Evolutionary conservation across 2,888 invertebrate genomes (phyloP), one percentile per base, ranked within the genome.

Genomic region (Drosophila mettleri): DNA sequence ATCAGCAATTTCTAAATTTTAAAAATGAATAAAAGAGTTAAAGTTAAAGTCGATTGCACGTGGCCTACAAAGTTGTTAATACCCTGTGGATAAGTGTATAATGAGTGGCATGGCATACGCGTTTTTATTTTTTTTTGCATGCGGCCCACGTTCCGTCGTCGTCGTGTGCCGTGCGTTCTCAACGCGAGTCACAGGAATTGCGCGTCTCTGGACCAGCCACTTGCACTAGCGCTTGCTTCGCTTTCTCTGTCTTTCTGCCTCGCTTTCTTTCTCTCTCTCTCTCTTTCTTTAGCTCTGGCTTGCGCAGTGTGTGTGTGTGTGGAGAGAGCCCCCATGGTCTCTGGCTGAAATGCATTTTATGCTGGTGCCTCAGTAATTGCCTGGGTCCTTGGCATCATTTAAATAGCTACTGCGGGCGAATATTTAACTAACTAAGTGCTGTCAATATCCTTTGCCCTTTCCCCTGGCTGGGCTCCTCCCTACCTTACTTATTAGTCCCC

Each of bases 321-420:
- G 49, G 39, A 16, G 31, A 24, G 54, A 43, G 77, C 81, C 82
- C 83, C 86, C 77, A 77, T 63, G 69, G 60, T 45, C 63, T 70
- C 49, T 43, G 41, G 36, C 46, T 68, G 53, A 18, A n/a, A 27
- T 34, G 48, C 53, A 48, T 60, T 80, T 86, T 84, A 86, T 81
- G 87, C 81, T 81, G 81, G 81, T 81, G 66, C 77, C 67, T 45
- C 33, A 39, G 58, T 77, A 75, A 75, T 77, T 75, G 78, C 53
- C 73, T 78, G 59, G 74, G 45, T 86, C 72, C 72, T 75, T 69
- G 69, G 54, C 83, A 74, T 71, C 66, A 82, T 87, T 83, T 87
- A 83, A 83, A 87, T 88, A 83, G 86, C 86, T 80, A 86, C 88
- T 83, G 88, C 86, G 74, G 78, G 80, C 83, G 69, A 84, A 84